These are phyloP conservation scores for Acanthoscelides obtectus DNA, from an alignment of 2,888 invertebrate genomes.

Conservation along the genomic window DNA sequence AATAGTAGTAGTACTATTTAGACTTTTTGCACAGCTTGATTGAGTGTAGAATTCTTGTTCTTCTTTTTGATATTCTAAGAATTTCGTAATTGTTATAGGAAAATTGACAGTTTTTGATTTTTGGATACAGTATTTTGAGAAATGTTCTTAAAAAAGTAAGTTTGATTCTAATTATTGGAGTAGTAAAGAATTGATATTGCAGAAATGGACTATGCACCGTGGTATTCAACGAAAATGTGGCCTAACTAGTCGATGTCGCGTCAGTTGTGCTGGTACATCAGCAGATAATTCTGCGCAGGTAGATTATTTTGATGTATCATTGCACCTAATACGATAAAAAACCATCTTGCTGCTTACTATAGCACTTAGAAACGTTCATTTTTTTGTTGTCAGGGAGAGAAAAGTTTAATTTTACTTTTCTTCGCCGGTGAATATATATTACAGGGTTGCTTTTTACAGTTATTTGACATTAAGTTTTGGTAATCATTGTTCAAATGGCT, in stretches of 20 bases:
- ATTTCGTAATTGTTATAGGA: too few relatives aligned
- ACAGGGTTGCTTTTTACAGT: not conserved
- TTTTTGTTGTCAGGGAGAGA: not conserved
- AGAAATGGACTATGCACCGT: conserved; percentile 79
- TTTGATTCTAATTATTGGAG: not conserved
- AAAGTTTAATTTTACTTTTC: not conserved
- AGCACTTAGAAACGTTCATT: not conserved
- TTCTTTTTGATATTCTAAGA: too few relatives aligned
- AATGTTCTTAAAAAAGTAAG: not conserved
- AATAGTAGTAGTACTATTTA: too few relatives aligned
- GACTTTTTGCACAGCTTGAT: too few relatives aligned
- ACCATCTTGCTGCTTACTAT: conserved; percentile 9
- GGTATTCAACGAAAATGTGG: conserved; percentile 71
- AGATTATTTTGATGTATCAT: conserved; percentile 29
- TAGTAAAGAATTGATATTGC: conserved; percentile 38
- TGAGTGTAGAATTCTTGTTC: too few relatives aligned
- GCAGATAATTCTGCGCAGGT: conserved; percentile 53
- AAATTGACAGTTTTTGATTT: too few relatives aligned
- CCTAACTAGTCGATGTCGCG: conserved; percentile 52
- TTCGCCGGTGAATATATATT: not conserved
- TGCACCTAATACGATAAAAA: conserved; percentile 18
- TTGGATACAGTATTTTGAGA: too few relatives aligned
- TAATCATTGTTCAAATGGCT: not conserved
- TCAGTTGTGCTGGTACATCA: conserved; percentile 27
- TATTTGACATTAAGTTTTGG: not conserved